Evolutionary conservation across 2,888 invertebrate genomes (phyloP).

Genomic region (Lottia scabra): DNA sequence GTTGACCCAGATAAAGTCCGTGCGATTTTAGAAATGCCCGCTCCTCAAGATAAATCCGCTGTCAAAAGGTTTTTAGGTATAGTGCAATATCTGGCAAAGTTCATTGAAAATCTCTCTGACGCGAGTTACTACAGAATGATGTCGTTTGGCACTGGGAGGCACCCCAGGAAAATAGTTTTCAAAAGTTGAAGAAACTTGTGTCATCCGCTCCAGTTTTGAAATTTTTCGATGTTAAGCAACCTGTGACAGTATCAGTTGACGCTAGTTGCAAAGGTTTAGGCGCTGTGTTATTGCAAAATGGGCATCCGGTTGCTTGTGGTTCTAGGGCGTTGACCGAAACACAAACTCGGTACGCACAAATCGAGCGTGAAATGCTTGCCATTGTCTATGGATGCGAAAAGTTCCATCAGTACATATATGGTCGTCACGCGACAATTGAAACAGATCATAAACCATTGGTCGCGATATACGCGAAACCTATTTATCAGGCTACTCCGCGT

Average conservation of each 20-base stretch:
- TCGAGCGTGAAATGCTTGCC: not conserved
- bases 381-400: no score
- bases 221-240: conserved; percentile 26
- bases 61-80: conserved; percentile 35
- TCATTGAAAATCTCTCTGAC: conserved; percentile 28
- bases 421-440: no score
- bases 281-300: conserved; percentile 37
- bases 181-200: conserved; percentile 3
- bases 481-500: no score
- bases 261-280: conserved; percentile 40
- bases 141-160: conserved; percentile 31
- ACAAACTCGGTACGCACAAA: not conserved
- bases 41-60: conserved; percentile 17
- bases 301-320: conserved; percentile 29
- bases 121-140: conserved; percentile 29
- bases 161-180: conserved; percentile 36
- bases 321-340: conserved; percentile 11
- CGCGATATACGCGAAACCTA: no score
- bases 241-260: conserved; percentile 32
- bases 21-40: not conserved
- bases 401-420: no score
- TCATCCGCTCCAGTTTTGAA: conserved; percentile 24
- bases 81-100: conserved; percentile 28
- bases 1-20: conserved; percentile 28
- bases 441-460: no score